Percentiles rank a stretch among this genome's conserved stretches.
Conservation (phyloP, 2,113 vertebrate species). For the Pogona vitticeps region DNA sequence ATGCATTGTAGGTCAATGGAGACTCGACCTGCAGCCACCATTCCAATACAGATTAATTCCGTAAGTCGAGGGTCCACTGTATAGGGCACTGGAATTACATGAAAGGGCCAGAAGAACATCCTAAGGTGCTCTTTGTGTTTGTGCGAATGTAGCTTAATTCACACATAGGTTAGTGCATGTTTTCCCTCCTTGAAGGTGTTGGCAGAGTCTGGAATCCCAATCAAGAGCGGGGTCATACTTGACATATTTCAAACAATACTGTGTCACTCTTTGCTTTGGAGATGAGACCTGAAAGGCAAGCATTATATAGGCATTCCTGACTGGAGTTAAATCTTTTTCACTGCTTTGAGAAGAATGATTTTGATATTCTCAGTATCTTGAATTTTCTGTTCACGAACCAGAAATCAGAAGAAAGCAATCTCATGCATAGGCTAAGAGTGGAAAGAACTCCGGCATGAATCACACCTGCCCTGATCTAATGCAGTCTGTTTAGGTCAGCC, state of each 20-base stretch:
- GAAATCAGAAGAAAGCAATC: background rate
- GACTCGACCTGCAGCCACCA: no score
- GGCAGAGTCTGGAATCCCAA: slow-evolving; percentile 78
- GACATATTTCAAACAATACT: slow-evolving; percentile 81
- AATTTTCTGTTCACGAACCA: background rate
- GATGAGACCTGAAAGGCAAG: slow-evolving; percentile 73
- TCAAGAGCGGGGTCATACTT: slow-evolving; percentile 81
- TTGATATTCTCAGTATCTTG: background rate
- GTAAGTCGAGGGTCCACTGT: no score
- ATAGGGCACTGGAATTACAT: background rate
- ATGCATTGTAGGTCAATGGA: no score
- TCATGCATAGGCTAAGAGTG: no score
- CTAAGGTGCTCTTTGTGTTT: background rate
- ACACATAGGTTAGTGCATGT: slow-evolving; percentile 75
- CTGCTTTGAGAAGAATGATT: background rate
- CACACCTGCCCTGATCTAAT: background rate
- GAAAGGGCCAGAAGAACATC: background rate
- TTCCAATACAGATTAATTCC: no score
- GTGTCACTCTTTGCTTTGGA: slow-evolving; percentile 80
- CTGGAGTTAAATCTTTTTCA: background rate
- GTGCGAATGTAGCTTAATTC: no score
- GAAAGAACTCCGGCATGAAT: background rate
- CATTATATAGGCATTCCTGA: background rate
- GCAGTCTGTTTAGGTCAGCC: background rate
- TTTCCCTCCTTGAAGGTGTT: slow-evolving; percentile 89